These are phyloP conservation scores for Kryptolebias marmoratus DNA, from an alignment of 2,113 vertebrate species.

Conservation along the genomic window DNA sequence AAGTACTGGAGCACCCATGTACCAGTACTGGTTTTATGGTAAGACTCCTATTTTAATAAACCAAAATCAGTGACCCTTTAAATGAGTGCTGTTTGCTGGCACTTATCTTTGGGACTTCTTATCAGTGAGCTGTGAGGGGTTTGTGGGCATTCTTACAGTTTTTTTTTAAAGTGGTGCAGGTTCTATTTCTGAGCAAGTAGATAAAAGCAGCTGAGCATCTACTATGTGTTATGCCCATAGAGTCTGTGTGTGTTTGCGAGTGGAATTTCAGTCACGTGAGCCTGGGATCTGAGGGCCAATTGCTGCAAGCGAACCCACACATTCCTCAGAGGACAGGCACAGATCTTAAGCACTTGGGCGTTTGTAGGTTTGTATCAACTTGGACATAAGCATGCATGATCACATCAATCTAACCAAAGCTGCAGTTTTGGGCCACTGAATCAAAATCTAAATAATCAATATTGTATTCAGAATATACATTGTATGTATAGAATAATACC, in stretches of 20 bases:
- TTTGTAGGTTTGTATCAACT: conserved; percentile 37
- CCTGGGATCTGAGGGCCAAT: conserved; percentile 75
- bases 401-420: conserved; percentile 38
- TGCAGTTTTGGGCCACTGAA: conserved; percentile 31
- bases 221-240: conserved; percentile 18
- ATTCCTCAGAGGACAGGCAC: conserved; percentile 78
- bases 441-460: conserved; percentile 15
- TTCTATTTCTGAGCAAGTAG: conserved; percentile 62
- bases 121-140: conserved; percentile 47
- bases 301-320: conserved; percentile 71
- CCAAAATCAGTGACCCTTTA: conserved; percentile 30
- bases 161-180: conserved; percentile 47
- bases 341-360: conserved; percentile 54
- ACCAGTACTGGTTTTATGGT: conserved; percentile 10
- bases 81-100: conserved; percentile 36
- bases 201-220: conserved; percentile 50
- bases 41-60: conserved; percentile 22
- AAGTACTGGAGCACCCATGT: conserved; percentile 42
- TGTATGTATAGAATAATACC: conserved; percentile 14
- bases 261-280: conserved; percentile 78
- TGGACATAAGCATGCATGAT: conserved; percentile 41
- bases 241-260: conserved; percentile 41
- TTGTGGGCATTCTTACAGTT: conserved; percentile 53
- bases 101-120: conserved; percentile 56
- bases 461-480: conserved; percentile 23